These are phyloP conservation scores for Linurgus olivaceus DNA, from an alignment of 2,797 vertebrate genomes.

Conservation along the genomic window DNA sequence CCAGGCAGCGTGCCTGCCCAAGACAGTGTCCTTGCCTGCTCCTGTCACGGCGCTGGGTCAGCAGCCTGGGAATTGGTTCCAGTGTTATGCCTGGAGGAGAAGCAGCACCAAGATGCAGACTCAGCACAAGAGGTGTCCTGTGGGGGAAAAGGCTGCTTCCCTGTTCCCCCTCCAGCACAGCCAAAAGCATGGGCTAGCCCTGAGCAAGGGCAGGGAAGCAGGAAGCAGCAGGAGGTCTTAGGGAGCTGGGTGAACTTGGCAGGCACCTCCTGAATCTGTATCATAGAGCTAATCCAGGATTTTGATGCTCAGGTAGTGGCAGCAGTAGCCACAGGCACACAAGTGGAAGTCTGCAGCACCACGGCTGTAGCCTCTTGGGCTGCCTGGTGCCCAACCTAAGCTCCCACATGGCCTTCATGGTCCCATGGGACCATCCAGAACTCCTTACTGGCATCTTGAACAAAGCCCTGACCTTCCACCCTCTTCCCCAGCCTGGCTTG, in stretches of 20 bases:
- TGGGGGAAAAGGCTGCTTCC: background rate
- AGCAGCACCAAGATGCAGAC: background rate
- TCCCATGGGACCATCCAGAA: background rate
- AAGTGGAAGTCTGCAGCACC: too few species aligned
- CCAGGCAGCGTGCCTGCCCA: background rate
- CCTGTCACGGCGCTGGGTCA: background rate
- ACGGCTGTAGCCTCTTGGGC: background rate
- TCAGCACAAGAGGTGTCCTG: background rate
- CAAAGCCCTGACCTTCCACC: background rate
- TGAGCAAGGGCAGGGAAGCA: background rate
- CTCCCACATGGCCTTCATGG: background rate
- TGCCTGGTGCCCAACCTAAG: background rate
- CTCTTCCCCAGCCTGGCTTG: background rate
- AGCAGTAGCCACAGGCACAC: background rate
- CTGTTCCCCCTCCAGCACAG: background rate
- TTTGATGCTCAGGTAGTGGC: rapidly evolving
- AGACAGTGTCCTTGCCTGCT: background rate
- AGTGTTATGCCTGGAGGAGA: background rate
- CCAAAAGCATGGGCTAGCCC: background rate
- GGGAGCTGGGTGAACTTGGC: background rate
- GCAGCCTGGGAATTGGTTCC: background rate
- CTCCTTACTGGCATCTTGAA: rapidly evolving
- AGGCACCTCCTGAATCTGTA: background rate
- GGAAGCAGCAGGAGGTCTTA: background rate
- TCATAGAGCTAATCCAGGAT: background rate